Base-by-base conservation (phyloP, 2,113 vertebrate species). In the Hydrolagus affinis region DNA sequence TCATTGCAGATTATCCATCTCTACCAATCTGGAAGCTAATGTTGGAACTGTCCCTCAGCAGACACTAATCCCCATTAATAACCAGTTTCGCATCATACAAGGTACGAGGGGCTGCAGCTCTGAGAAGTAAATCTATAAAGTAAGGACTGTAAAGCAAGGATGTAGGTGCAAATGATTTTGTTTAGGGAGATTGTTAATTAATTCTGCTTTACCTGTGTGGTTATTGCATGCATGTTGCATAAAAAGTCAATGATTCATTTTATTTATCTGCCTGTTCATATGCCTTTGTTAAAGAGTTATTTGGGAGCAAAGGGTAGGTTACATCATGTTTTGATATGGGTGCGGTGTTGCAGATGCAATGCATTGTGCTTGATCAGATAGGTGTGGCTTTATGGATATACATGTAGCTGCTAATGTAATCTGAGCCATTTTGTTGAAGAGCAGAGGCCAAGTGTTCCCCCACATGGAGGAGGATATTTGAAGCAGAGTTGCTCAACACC, bases 61-160 rank as follows among this genome's bases (percentile, higher is more conserved):
- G 25, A 66, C 78, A 66, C 60, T 68, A 62, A 83, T 83, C 78
- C 78, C 78, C 15, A 83, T 83, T 68, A 83, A 68, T 83, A 83
- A 83, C 78, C 78, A 83, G 28, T 83, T 83, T 66, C 78, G 25
- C 25, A 68, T 83, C 32, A 83, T 83, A 32, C 78, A 83, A 83
- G 78, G 78, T 83, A 83, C 32, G 30, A 15, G 62, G 19, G 32
- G 14, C 15, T 66, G 25, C 25, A 83, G 62, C 78, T 44, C 14
- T 28, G 23, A 68, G 15, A 80, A 32, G 4, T 83, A 30, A 83
- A 21, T 21, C 15, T 66, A 10, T 0, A 56, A 74, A 44, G 10
- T 44, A 17, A 28, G 7, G 19, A 32, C 14, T 32, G 66, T 69
- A 44, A 44, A 74, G 44, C 7, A 21, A 21, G 21, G 17, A 56